Conservation (phyloP, 2,888 invertebrate species). For the Achlya flavicornis region DNA sequence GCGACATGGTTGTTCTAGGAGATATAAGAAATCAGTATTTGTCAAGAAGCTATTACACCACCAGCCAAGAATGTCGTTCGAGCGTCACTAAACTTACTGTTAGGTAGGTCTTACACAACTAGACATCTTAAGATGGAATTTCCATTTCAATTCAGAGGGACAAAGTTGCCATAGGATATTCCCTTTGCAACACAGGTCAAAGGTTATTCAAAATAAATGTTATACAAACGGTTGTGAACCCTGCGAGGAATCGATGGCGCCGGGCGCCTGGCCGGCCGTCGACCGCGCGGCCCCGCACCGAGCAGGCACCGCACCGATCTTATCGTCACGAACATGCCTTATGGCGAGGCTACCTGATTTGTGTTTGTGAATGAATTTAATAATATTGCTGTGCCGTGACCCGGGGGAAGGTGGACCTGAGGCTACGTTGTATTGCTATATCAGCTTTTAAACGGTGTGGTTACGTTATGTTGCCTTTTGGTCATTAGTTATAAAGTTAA, state of each 20-base stretch:
- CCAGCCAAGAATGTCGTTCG: too few species aligned
- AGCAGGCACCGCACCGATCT: slow-evolving; percentile 19
- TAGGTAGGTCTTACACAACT: too few species aligned
- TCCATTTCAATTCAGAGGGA: too few species aligned
- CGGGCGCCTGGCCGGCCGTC: slow-evolving; percentile 47
- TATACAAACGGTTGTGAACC: slow-evolving; percentile 2
- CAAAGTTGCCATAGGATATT: not conserved
- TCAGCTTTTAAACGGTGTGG: not conserved
- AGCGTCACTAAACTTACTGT: too few species aligned
- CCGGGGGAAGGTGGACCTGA: not conserved
- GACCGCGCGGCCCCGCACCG: slow-evolving; percentile 42
- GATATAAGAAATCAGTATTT: too few species aligned
- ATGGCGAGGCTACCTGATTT: slow-evolving; percentile 32
- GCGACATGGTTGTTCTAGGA: too few species aligned
- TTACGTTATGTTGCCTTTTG: not conserved
- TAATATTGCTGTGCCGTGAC: slow-evolving; percentile 18
- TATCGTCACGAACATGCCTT: slow-evolving; percentile 26
- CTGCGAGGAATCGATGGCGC: slow-evolving; percentile 42
- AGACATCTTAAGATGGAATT: too few species aligned
- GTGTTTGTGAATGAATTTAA: slow-evolving; percentile 31
- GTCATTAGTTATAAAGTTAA: too few species aligned
- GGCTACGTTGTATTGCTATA: not conserved
- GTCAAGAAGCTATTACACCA: too few species aligned
- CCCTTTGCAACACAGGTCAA: not conserved
- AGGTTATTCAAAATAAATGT: not conserved